A percentile compares a stretch with the other conserved stretches of the same genome.
Evolutionary conservation across 2,113 vertebrate genomes (phyloP).

Genomic region (Paedocypris sp.): DNA sequence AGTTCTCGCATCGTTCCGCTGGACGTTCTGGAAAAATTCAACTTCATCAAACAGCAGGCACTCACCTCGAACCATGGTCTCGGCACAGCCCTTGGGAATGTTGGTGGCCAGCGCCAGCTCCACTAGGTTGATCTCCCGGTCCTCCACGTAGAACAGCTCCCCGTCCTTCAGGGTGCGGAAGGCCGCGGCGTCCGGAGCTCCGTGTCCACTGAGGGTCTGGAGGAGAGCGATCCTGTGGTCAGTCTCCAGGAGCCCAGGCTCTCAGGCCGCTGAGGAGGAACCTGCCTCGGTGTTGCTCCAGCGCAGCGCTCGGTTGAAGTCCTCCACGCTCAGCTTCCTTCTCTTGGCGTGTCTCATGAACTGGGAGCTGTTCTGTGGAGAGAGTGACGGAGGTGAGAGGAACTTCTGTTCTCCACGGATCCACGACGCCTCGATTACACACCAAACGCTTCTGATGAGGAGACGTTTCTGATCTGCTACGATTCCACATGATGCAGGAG

Average conservation of each 20-base stretch:
- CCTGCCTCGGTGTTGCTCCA: constrained; percentile 90
- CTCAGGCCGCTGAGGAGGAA: no score
- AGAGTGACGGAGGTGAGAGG: no score
- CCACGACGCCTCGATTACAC: no score
- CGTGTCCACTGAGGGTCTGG: constrained; percentile 77
- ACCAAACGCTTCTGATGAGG: neutral
- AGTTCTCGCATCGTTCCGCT: no score
- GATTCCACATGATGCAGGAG: no score
- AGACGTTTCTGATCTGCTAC: no score
- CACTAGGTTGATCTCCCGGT: constrained; percentile 79
- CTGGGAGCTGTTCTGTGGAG: constrained; percentile 78
- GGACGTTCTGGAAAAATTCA: no score
- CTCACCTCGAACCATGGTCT: constrained; percentile 75
- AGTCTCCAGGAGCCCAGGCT: no score
- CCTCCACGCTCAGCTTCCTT: constrained; percentile 77
- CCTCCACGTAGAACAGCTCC: constrained; percentile 78
- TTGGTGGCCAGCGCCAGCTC: constrained; percentile 82
- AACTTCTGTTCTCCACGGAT: no score
- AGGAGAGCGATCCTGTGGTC: no score
- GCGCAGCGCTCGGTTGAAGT: constrained; percentile 79
- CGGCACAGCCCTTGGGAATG: constrained; percentile 79
- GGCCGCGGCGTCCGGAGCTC: constrained; percentile 68
- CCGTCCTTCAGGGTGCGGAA: constrained; percentile 74
- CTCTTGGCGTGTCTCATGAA: constrained; percentile 82
- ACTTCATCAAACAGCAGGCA: neutral